Percentiles rank a stretch among this genome's conserved stretches.
Evolutionary conservation across 2,888 invertebrate genomes (phyloP).

Genomic region (Campoplex nolae): DNA sequence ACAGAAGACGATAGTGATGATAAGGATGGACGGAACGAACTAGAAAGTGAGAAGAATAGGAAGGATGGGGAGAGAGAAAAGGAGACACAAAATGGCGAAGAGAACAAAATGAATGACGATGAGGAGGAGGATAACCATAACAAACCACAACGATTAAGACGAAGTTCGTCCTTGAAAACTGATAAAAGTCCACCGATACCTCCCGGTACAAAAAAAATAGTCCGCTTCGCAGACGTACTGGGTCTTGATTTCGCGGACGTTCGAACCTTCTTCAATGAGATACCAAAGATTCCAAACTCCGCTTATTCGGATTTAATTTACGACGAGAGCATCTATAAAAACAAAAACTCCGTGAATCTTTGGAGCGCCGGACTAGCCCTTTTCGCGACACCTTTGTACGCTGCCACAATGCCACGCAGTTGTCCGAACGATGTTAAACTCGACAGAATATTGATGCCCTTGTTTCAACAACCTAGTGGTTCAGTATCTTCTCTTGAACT

Average conservation of each 20-base stretch:
- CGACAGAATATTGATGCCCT: conserved; percentile 87
- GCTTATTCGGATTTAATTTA: conserved; percentile 93
- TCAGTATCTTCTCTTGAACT: conserved; percentile 90
- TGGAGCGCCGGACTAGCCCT: conserved; percentile 84
- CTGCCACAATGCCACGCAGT: conserved; percentile 20
- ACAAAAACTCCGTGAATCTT: conserved; percentile 74
- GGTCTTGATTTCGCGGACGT: conserved; percentile 97
- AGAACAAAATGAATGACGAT: conserved; percentile 64
- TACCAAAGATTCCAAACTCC: conserved; percentile 94
- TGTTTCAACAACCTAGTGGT: conserved; percentile 94
- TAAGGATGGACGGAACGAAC: not conserved
- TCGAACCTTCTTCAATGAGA: conserved; percentile 94
- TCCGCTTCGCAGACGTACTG: conserved; percentile 97
- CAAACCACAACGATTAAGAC: conserved; percentile 89
- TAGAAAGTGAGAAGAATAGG: not conserved
- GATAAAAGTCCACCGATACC: conserved; percentile 97
- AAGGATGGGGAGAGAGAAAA: conserved; percentile 19
- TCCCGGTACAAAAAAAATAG: conserved; percentile 95
- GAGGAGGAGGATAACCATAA: conserved; percentile 84
- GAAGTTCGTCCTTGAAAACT: conserved; percentile 95
- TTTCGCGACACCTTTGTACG: conserved; percentile 41
- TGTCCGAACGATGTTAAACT: conserved; percentile 74
- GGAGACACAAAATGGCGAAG: conserved; percentile 61
- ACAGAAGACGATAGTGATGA: conserved; percentile 67
- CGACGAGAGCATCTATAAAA: conserved; percentile 85